These are phyloP conservation scores for Labeo calbasu DNA, from an alignment of 2,797 vertebrate species.

Conservation along the genomic window DNA sequence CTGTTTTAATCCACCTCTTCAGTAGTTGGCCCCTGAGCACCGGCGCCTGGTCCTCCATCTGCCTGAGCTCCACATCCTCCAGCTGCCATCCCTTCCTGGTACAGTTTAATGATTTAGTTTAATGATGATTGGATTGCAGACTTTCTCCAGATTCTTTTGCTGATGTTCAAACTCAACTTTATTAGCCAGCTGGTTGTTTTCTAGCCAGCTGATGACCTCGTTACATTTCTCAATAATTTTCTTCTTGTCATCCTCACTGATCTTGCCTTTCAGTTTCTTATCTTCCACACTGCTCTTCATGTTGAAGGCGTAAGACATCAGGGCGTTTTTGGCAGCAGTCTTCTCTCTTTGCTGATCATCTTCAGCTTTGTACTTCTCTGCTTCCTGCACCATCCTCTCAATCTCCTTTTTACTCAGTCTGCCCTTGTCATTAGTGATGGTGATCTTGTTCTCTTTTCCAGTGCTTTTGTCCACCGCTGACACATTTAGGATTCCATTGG, in stretches of 20 bases:
- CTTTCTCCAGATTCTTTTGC: slow-evolving; percentile 61
- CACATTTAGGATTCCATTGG: slow-evolving; percentile 63
- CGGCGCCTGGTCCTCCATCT: slow-evolving; percentile 34
- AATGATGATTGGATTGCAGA: slow-evolving; percentile 61
- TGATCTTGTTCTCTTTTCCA: slow-evolving; percentile 63
- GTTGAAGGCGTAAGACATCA: slow-evolving; percentile 60
- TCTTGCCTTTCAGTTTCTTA: slow-evolving; percentile 56
- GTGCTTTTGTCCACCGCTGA: slow-evolving; percentile 62
- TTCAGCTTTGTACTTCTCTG: slow-evolving; percentile 60
- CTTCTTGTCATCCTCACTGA: slow-evolving; percentile 61
- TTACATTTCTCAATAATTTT: slow-evolving; percentile 57
- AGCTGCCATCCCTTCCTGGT: slow-evolving; percentile 58
- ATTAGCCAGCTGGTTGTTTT: slow-evolving; percentile 53
- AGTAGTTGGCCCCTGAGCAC: slow-evolving; percentile 55
- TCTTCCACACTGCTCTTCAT: slow-evolving; percentile 63
- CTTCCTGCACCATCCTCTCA: slow-evolving; percentile 63
- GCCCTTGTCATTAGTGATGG: slow-evolving; percentile 62
- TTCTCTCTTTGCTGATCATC: slow-evolving; percentile 60
- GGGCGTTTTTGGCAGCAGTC: slow-evolving; percentile 56
- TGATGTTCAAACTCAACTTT: slow-evolving; percentile 51
- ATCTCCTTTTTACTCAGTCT: slow-evolving; percentile 62
- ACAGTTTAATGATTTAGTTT: slow-evolving; percentile 65
- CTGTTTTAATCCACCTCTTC: slow-evolving; percentile 61
- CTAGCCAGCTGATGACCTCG: slow-evolving; percentile 53
- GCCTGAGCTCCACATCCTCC: slow-evolving; percentile 59